Conservation (phyloP, 2,888 invertebrate genomes). For the Macrophya alboannulata region DNA sequence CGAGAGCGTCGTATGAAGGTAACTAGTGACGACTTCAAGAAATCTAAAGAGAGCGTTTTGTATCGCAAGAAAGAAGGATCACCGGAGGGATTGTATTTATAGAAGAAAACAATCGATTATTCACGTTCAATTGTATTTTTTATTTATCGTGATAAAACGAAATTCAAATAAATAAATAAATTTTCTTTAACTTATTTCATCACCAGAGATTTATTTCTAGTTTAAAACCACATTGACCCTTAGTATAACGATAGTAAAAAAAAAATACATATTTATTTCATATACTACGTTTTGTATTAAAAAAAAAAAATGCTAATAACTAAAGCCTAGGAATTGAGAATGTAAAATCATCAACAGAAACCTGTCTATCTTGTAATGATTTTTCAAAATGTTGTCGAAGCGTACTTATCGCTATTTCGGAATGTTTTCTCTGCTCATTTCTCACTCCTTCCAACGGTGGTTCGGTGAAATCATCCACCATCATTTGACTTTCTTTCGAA, state of each 20-base stretch:
- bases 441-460: conserved; percentile 68
- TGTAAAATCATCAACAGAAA: conserved; percentile 53
- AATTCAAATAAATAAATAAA: conserved; percentile 60
- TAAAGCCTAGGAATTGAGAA: neutral
- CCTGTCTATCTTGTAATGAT: conserved; percentile 63
- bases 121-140: conserved; percentile 57
- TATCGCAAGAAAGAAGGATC: conserved; percentile 99
- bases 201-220: conserved; percentile 16
- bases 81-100: conserved; percentile 99
- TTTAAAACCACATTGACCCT: neutral
- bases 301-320: neutral
- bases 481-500: conserved; percentile 37
- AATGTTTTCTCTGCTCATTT: conserved; percentile 71
- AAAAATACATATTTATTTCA: neutral
- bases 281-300: neutral
- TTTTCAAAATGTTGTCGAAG: conserved; percentile 71
- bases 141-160: conserved; percentile 60
- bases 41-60: conserved; percentile 99
- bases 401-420: conserved; percentile 66
- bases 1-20: conserved; percentile 99
- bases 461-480: conserved; percentile 57
- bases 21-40: conserved; percentile 99
- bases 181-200: conserved; percentile 44
- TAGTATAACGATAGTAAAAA: neutral
- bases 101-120: conserved; percentile 77